Conservation (phyloP, 2,888 invertebrate species). For the Gymnosoma rotundatum region DNA sequence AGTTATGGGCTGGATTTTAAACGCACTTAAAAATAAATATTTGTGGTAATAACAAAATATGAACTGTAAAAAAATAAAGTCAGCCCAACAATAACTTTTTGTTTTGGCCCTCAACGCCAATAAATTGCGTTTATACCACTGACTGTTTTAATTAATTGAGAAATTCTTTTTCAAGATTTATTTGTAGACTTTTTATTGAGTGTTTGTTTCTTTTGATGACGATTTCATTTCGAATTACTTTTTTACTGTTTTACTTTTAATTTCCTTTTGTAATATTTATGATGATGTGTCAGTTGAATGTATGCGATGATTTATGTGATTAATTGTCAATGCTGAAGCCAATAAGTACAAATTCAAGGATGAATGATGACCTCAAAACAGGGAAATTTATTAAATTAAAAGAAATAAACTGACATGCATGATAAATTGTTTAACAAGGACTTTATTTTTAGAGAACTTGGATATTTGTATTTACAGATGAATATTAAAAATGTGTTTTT, state of each 20-base stretch:
- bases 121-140: background rate
- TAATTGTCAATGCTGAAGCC: slow-evolving; percentile 27
- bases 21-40: too few relatives aligned
- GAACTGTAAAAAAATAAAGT: too few relatives aligned
- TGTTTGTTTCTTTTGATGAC: background rate
- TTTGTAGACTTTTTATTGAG: background rate
- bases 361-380: slow-evolving; percentile 8
- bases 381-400: background rate
- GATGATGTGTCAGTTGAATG: slow-evolving; percentile 43
- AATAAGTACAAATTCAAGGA: background rate
- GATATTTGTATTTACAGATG: too few relatives aligned
- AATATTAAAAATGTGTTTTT: too few relatives aligned
- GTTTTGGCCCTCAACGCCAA: background rate
- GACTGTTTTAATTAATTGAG: slow-evolving; percentile 45
- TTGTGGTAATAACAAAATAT: too few relatives aligned
- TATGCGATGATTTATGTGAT: slow-evolving; percentile 57
- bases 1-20: too few relatives aligned
- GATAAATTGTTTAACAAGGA: too few relatives aligned
- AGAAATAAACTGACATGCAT: background rate
- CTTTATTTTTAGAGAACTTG: too few relatives aligned
- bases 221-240: background rate
- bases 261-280: slow-evolving; percentile 45
- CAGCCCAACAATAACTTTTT: too few relatives aligned
- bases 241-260: background rate
- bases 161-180: background rate